Evolutionary conservation across 2,888 invertebrate genomes (phyloP).

Genomic region (Sympetrum striolatum): DNA sequence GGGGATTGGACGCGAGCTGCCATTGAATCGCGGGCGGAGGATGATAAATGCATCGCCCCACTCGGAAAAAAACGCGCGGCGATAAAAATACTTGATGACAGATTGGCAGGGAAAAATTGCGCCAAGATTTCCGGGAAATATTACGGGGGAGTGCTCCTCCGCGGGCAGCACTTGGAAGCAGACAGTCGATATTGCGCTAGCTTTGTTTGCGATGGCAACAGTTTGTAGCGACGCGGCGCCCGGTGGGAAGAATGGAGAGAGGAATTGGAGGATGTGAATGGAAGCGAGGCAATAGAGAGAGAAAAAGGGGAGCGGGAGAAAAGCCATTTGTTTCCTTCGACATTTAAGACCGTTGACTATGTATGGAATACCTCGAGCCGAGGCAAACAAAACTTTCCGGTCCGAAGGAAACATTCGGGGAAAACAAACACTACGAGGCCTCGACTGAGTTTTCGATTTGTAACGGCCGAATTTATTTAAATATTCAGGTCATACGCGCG

Average conservation of each 20-base stretch:
- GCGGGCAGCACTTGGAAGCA: not conserved
- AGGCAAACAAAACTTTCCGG: too few species aligned
- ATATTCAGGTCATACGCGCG: too few species aligned
- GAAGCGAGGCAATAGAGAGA: not conserved
- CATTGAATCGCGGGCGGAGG: not conserved
- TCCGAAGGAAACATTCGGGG: too few species aligned
- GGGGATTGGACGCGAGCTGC: not conserved
- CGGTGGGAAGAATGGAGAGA: not conserved
- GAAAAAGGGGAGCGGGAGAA: not conserved
- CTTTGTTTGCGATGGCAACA: conserved; percentile 21
- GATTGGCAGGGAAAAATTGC: conserved; percentile 33
- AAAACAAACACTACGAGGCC: too few species aligned
- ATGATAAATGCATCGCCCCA: conserved; percentile 4
- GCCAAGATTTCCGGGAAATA: conserved; percentile 22
- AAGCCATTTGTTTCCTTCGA: too few species aligned
- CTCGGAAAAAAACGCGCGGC: not conserved
- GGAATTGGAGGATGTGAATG: not conserved
- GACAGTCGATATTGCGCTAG: not conserved
- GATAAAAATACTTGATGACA: conserved; percentile 32
- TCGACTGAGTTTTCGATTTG: too few species aligned
- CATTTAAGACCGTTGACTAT: too few species aligned
- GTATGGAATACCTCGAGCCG: too few species aligned
- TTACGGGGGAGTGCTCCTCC: not conserved
- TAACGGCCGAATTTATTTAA: too few species aligned
- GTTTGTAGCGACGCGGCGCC: not conserved